Conservation (phyloP, 1,140 invertebrate genomes). For the Alviniconcha marisindica region DNA sequence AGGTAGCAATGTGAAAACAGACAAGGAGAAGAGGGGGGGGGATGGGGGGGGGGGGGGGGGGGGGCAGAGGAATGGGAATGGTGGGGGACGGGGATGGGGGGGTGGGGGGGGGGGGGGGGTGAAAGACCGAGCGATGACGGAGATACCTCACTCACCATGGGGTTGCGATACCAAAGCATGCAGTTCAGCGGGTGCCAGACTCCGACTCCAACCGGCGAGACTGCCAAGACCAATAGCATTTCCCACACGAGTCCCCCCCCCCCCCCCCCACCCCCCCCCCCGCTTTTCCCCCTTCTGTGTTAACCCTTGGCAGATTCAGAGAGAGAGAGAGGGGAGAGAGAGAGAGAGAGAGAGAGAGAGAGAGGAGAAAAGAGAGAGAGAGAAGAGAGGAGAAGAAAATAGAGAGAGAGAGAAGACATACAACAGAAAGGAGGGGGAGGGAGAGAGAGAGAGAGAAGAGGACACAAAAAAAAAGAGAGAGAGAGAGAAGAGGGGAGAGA, state of each 20-base stretch:
- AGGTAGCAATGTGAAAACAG: too few species aligned
- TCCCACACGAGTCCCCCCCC: not conserved
- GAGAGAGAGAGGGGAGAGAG: conserved; percentile 2
- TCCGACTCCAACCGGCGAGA: not conserved
- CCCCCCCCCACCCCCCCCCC: not conserved
- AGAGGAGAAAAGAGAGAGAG: not conserved
- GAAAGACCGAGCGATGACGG: too few species aligned
- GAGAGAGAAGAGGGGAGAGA: too few species aligned
- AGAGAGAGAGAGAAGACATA: too few species aligned
- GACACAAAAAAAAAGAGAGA: too few species aligned
- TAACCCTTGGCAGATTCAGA: too few species aligned
- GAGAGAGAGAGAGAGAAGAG: too few species aligned
- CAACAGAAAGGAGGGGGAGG: too few species aligned
- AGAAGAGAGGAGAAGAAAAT: not conserved
- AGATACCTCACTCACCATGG: too few species aligned
- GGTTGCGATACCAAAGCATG: too few species aligned
- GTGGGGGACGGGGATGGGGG: not conserved
- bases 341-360: not conserved
- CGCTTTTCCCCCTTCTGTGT: not conserved
- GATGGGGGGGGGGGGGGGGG: not conserved
- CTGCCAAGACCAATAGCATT: not conserved
- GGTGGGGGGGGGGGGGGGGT: not conserved
- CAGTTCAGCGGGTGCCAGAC: too few species aligned
- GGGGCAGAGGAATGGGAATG: not conserved
- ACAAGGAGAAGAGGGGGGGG: not conserved